Percentiles rank a stretch among this genome's conserved stretches.
Evolutionary conservation across 2,888 invertebrate species (phyloP).

Genomic region (Pollenia amentaria): DNA sequence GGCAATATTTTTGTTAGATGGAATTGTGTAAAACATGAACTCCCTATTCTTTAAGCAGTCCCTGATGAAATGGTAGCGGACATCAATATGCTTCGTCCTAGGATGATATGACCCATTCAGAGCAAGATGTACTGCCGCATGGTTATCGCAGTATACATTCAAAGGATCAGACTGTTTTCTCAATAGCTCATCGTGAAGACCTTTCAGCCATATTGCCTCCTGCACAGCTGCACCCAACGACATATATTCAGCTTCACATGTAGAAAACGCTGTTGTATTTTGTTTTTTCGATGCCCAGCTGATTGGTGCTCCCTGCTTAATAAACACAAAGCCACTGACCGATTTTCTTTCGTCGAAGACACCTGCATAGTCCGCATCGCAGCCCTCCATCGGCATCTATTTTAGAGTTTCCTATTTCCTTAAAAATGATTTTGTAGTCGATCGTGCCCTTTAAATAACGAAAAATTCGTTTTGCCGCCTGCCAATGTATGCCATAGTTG

Average conservation of each 20-base stretch:
- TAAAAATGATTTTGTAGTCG: conserved; percentile 14
- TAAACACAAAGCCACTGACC: conserved; percentile 32
- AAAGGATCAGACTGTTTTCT: too few relatives aligned
- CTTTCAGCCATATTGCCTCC: conserved; percentile 30
- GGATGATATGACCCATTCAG: too few relatives aligned
- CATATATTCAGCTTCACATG: conserved; percentile 57
- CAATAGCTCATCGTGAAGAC: conserved; percentile 35
- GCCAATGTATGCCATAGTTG: conserved; percentile 32
- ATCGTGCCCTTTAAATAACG: conserved; percentile 45
- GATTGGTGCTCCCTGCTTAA: too few relatives aligned
- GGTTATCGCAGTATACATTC: too few relatives aligned
- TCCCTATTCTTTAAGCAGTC: not conserved
- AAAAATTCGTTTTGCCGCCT: conserved; percentile 27
- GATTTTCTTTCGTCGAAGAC: conserved; percentile 35
- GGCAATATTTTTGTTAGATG: not conserved
- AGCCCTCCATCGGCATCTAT: conserved; percentile 75
- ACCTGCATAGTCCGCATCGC: conserved; percentile 64
- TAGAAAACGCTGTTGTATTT: too few relatives aligned
- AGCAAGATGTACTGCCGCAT: too few relatives aligned
- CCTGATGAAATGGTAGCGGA: conserved; percentile 26
- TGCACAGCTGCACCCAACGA: conserved; percentile 39
- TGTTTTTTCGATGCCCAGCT: too few relatives aligned
- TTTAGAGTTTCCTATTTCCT: conserved; percentile 83
- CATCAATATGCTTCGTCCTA: too few relatives aligned
- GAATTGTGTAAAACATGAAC: not conserved